A percentile compares a stretch with the other conserved stretches of the same genome.
phyloP scores from a whole-genome alignment of 2,113 vertebrate species.

The Lepus americanus region DNA sequence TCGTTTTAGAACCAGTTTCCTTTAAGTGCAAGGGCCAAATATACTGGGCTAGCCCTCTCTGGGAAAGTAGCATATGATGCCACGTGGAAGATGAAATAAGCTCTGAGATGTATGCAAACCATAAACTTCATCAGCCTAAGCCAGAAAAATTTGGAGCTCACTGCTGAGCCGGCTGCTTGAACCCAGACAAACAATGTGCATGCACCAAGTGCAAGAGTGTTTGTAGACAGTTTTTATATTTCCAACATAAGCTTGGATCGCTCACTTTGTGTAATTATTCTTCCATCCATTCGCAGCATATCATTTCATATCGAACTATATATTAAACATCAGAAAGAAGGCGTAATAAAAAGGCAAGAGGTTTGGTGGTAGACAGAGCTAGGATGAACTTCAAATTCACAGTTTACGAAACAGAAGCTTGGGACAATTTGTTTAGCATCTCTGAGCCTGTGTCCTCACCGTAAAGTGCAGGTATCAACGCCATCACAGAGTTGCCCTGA shows the following conservation, averaged over 20 bases:
- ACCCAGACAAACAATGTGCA: neutral
- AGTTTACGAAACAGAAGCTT: neutral
- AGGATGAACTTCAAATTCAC: neutral
- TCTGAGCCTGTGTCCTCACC: neutral
- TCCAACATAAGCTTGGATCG: neutral
- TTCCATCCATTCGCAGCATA: neutral
- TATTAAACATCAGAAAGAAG: slow-evolving; percentile 1
- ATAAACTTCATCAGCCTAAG: neutral
- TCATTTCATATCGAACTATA: neutral
- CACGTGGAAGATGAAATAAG: slow-evolving; percentile 8
- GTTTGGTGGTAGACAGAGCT: neutral
- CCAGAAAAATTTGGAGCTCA: neutral
- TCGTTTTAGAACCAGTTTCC: neutral
- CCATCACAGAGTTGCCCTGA: neutral
- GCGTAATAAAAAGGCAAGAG: neutral
- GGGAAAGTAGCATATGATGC: neutral
- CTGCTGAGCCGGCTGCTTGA: neutral
- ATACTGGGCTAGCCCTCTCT: neutral
- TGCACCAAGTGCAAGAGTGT: neutral
- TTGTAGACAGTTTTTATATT: neutral
- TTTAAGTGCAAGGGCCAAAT: neutral
- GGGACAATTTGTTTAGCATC: neutral
- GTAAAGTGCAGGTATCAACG: neutral
- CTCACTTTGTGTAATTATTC: neutral
- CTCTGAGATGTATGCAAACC: neutral